A percentile compares a stretch with the other conserved stretches of the same genome.
phyloP scores from a whole-genome alignment of 2,888 invertebrate genomes.

The Aproaerema taeniolella region DNA sequence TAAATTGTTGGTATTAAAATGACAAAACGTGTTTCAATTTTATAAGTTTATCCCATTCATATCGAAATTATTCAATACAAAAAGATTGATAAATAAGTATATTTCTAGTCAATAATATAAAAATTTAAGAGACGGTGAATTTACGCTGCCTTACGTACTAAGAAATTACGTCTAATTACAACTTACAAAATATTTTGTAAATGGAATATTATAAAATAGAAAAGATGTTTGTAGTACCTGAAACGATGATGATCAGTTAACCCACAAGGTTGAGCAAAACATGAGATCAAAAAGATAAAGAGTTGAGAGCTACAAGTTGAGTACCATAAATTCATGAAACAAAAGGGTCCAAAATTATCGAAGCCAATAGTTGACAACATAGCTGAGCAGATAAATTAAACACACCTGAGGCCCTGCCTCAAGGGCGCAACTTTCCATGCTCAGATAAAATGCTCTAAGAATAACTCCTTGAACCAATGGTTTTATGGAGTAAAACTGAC shows the following conservation, averaged over 20 bases:
- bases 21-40: constrained; percentile 33
- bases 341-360: too few species aligned
- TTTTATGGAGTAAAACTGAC: too few species aligned
- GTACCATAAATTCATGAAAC: too few species aligned
- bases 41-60: constrained; percentile 63
- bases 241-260: not conserved
- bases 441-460: too few species aligned
- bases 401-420: too few species aligned
- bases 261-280: constrained; percentile 13
- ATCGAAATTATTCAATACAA: constrained; percentile 69
- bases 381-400: too few species aligned
- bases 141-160: constrained; percentile 67
- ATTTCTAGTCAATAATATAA: constrained; percentile 77
- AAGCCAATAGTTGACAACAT: too few species aligned
- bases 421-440: too few species aligned
- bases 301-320: too few species aligned
- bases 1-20: constrained; percentile 45
- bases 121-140: constrained; percentile 77
- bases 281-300: constrained; percentile 17
- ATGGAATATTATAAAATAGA: constrained; percentile 18
- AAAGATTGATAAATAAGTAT: constrained; percentile 76
- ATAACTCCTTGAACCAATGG: too few species aligned
- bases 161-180: constrained; percentile 56
- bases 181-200: constrained; percentile 45
- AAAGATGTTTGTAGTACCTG: too few species aligned